Evolutionary conservation across 1,140 invertebrate genomes (phyloP).

Genomic region (Cherax destructor): DNA sequence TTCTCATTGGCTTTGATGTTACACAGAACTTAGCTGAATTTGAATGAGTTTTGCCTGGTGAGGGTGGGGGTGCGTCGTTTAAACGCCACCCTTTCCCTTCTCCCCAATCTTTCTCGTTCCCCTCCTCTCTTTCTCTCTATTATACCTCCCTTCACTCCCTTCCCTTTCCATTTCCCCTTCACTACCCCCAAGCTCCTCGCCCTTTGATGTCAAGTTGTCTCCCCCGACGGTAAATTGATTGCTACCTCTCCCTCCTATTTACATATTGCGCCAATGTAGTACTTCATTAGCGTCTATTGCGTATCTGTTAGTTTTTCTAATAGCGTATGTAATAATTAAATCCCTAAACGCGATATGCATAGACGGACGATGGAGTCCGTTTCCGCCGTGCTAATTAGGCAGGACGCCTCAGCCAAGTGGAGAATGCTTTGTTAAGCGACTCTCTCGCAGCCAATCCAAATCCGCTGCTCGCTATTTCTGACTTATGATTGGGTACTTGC

Average conservation of each 20-base stretch:
- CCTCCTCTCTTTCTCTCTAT: too few species aligned
- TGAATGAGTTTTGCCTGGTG: not conserved
- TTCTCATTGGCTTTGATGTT: not conserved
- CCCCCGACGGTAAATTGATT: not conserved
- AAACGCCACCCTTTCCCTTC: too few species aligned
- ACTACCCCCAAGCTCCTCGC: not conserved
- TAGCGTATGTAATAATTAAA: conserved; percentile 15
- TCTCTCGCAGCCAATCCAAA: conserved; percentile 13
- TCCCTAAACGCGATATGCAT: conserved; percentile 18
- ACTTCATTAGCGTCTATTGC: not conserved
- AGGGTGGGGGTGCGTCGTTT: not conserved
- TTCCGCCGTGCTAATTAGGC: conserved; percentile 6
- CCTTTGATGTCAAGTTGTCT: not conserved
- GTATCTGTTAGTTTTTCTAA: conserved; percentile 26
- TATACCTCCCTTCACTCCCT: too few species aligned
- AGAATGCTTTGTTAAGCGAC: not conserved
- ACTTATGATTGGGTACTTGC: conserved; percentile 15
- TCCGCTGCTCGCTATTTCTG: not conserved
- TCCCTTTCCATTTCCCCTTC: too few species aligned
- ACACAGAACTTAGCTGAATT: not conserved
- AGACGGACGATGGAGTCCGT: not conserved
- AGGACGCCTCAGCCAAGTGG: not conserved
- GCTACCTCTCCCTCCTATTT: not conserved
- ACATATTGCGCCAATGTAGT: not conserved
- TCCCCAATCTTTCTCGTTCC: too few species aligned